phyloP scores from a whole-genome alignment of 2,797 vertebrate genomes.

The Scolopax bukidnonensis region DNA sequence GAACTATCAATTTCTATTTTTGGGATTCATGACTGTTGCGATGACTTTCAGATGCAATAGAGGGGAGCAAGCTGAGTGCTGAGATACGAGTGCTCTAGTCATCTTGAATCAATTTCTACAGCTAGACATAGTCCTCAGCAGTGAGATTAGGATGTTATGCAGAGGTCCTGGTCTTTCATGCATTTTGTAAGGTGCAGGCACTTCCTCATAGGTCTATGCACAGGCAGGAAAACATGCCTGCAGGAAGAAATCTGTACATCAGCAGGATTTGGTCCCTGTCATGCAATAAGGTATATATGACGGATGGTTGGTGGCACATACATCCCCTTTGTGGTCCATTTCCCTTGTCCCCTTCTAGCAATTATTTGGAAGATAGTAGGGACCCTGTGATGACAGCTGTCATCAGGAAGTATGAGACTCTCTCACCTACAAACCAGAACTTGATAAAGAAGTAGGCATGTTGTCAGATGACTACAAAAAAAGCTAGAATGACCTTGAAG shows the following conservation, averaged over 20 bases:
- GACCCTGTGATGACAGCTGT: slow-evolving; percentile 76
- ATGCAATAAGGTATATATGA: background rate
- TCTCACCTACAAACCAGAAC: slow-evolving; percentile 75
- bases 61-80: background rate
- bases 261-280: background rate
- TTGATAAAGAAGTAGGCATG: slow-evolving; percentile 69
- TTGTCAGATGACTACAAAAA: slow-evolving; percentile 77
- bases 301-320: background rate
- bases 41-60: background rate
- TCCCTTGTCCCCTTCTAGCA: background rate
- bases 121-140: background rate
- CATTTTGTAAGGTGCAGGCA: background rate
- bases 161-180: background rate
- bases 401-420: slow-evolving; percentile 76
- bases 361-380: slow-evolving; percentile 68
- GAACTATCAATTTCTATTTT: background rate
- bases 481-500: slow-evolving; percentile 71
- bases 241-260: background rate
- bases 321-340: background rate
- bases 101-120: background rate
- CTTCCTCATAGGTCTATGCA: background rate
- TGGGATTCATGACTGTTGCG: background rate
- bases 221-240: background rate
- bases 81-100: background rate
- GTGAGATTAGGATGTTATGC: background rate